phyloP scores from a whole-genome alignment of 2,113 vertebrate genomes.

The Indicator indicator region DNA sequence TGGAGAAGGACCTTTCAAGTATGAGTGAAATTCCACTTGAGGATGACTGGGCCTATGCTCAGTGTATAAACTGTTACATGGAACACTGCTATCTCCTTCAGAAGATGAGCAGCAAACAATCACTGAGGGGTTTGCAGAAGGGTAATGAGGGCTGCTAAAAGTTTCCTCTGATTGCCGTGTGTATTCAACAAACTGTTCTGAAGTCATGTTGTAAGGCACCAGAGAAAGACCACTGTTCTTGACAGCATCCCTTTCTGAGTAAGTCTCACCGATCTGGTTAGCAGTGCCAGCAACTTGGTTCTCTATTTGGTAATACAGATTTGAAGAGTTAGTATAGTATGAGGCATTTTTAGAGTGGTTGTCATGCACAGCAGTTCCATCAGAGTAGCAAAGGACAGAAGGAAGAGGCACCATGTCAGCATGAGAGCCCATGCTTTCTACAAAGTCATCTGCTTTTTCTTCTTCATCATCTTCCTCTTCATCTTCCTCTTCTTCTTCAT shows the following conservation, averaged over 20 bases:
- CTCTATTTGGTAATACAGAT: slow-evolving; percentile 94
- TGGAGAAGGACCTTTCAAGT: slow-evolving; percentile 90
- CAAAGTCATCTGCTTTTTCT: slow-evolving; percentile 85
- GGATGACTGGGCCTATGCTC: slow-evolving; percentile 83
- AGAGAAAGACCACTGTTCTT: slow-evolving; percentile 81
- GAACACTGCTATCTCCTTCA: slow-evolving; percentile 80
- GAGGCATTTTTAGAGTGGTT: slow-evolving; percentile 87
- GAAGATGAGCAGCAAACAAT: slow-evolving; percentile 84
- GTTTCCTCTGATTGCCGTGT: slow-evolving; percentile 80
- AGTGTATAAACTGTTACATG: slow-evolving; percentile 80
- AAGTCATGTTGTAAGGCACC: slow-evolving; percentile 86
- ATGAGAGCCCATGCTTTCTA: slow-evolving; percentile 74
- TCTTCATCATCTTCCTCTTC: slow-evolving; percentile 82
- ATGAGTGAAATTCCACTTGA: slow-evolving; percentile 90
- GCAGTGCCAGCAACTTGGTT: slow-evolving; percentile 79
- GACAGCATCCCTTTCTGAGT: slow-evolving; percentile 83
- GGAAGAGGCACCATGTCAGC: slow-evolving; percentile 86
- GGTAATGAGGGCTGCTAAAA: slow-evolving; percentile 80
- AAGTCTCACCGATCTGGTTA: slow-evolving; percentile 83
- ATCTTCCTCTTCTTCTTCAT: slow-evolving; percentile 84
- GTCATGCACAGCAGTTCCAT: slow-evolving; percentile 83
- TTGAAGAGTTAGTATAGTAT: slow-evolving; percentile 87
- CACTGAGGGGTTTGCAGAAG: slow-evolving; percentile 81
- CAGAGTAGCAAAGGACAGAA: slow-evolving; percentile 90
- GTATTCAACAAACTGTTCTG: slow-evolving; percentile 87